phyloP scores from a whole-genome alignment of 2,888 invertebrate species.

The Graphium colonna region DNA sequence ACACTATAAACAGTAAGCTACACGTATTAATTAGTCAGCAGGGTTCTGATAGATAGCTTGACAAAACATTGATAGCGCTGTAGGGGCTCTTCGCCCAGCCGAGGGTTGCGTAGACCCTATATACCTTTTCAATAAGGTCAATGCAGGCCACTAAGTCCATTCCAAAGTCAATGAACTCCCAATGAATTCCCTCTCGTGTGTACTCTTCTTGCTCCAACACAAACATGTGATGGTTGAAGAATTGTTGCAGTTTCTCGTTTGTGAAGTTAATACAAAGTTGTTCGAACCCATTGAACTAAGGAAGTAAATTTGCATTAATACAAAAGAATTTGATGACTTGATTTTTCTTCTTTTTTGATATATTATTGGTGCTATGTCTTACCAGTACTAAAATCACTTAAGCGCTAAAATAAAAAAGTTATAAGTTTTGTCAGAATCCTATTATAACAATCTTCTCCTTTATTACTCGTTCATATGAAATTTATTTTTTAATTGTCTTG shows the following conservation, averaged over 20 bases:
- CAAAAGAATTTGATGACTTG: slow-evolving; percentile 30
- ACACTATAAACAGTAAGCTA: slow-evolving; percentile 31
- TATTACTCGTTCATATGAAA: too few species aligned
- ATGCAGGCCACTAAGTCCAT: slow-evolving; percentile 99
- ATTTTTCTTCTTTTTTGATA: background rate
- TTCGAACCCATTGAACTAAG: slow-evolving; percentile 98
- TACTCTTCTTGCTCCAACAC: slow-evolving; percentile 99
- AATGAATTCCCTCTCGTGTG: slow-evolving; percentile 97
- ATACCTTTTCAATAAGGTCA: slow-evolving; percentile 98
- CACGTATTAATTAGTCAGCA: slow-evolving; percentile 44
- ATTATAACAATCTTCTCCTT: too few species aligned
- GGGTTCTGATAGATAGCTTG: slow-evolving; percentile 38
- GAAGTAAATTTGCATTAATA: slow-evolving; percentile 63
- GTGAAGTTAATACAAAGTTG: slow-evolving; percentile 99
- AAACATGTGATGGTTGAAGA: slow-evolving; percentile 99
- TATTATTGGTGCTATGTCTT: background rate
- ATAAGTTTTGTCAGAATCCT: too few species aligned
- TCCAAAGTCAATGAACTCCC: slow-evolving; percentile 99
- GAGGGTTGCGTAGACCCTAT: slow-evolving; percentile 54
- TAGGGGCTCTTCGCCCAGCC: slow-evolving; percentile 39
- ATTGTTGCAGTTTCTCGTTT: slow-evolving; percentile 99
- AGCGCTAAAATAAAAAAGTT: background rate
- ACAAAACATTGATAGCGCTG: slow-evolving; percentile 38
- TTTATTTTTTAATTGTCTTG: background rate
- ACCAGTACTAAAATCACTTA: background rate